Conservation (phyloP, 2,797 vertebrate genomes). For the Bufotes viridis region DNA sequence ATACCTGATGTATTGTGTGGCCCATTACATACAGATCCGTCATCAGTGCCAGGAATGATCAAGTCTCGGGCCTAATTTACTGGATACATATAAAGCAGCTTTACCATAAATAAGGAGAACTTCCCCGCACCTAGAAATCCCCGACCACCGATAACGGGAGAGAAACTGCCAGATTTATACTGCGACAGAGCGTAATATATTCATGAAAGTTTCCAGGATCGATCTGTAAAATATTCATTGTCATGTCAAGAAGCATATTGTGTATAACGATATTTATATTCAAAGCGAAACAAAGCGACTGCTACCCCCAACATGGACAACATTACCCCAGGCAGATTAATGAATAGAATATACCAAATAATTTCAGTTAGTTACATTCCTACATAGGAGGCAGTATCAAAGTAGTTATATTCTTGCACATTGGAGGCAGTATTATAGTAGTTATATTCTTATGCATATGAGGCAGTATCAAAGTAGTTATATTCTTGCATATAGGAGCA, state of each 20-base stretch:
- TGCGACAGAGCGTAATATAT: conserved; percentile 17
- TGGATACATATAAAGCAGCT: conserved; percentile 9
- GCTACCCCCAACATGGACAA: background rate
- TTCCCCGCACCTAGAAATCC: conserved; percentile 11
- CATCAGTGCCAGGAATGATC: conserved; percentile 8
- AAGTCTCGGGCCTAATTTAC: conserved; percentile 2
- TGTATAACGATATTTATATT: conserved; percentile 22
- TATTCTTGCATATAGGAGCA: background rate
- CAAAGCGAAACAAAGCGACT: background rate
- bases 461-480: background rate
- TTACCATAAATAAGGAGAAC: conserved; percentile 11
- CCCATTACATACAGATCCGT: background rate
- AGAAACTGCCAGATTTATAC: conserved; percentile 32
- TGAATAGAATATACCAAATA: background rate
- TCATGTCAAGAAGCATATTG: conserved; percentile 13
- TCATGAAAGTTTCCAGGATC: conserved; percentile 35
- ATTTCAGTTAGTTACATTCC: background rate
- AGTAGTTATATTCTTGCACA: too few species aligned
- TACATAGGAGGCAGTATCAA: background rate
- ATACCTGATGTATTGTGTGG: background rate
- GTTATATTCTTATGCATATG: background rate
- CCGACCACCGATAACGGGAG: conserved; percentile 23
- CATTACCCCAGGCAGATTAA: background rate
- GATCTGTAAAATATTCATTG: conserved; percentile 19
- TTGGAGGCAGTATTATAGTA: background rate